Base-by-base conservation (phyloP, 1,140 invertebrate genomes). In the Penaeus chinensis region DNA sequence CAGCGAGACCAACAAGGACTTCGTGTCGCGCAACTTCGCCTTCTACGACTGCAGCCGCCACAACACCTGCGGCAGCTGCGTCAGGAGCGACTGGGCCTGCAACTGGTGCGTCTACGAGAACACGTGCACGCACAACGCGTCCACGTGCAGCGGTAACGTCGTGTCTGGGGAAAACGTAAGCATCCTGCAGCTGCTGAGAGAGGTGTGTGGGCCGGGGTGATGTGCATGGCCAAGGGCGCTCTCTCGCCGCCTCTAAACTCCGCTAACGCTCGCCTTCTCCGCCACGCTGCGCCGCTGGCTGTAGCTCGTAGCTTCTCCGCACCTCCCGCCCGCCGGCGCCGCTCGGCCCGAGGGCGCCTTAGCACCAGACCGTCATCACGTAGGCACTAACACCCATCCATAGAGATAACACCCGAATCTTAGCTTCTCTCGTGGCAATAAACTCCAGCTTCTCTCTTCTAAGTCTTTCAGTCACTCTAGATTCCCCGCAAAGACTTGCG, bases 41-140 rank as follows among this genome's bases (percentile, higher is more conserved):
- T 99, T 97, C 92, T 99, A 97, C 92, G 97, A 99, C 92, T 99
- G 98, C 92, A 95, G 95, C 13, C 94, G 95, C 85, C 98, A 99
- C 92, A 95, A 93, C 19, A 96, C 96, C 90, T 98, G 97, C 92
- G 94, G 95, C 71, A 95, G 95, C 62, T 98, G 97, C 92, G 96
- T 98, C 8, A 95, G 95, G 91, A 96, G 96, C 82, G 95, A 96
- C 90, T 98, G 97, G 97, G 95, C 95, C 4, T 98, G 97, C 91
- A 98, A 96, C 91, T 98, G 98, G 98, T 99, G 98, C 93, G 96
- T 99, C 80, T 97, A 97, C 92, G 97, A 98, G 91, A 99, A 99
- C 92, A 95, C 95, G 91, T 99, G 98, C 92, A 97, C 97, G 1
- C 96, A 98, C 93, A 96, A 98, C 92, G 95, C 94, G 42, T 95